Conservation (phyloP, 2,797 vertebrate species). For the Megalops cyprinoides region DNA sequence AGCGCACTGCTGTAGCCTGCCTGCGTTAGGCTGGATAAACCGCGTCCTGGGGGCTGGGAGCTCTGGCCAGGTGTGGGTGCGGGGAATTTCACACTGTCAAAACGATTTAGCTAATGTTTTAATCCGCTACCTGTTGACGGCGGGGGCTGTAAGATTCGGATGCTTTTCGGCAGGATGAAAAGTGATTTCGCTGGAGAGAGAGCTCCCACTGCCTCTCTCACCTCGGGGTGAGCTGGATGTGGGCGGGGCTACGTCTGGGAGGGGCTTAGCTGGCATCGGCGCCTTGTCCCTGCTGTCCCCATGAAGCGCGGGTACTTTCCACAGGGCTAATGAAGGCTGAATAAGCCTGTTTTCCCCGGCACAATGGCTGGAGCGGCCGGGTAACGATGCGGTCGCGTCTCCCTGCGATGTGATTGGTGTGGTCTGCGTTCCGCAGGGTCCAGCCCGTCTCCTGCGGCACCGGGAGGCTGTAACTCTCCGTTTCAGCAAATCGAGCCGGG, state of each 20-base stretch:
- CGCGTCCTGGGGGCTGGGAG: neutral
- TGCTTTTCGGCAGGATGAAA: neutral
- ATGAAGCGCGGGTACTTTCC: neutral
- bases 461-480: neutral
- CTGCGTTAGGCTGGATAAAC: neutral
- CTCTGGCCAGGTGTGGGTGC: neutral
- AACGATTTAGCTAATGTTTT: constrained; percentile 15
- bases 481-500: neutral
- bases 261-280: too few species aligned
- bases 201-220: neutral
- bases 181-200: neutral
- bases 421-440: neutral
- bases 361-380: neutral
- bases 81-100: neutral
- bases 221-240: neutral
- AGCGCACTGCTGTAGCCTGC: neutral
- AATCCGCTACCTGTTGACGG: constrained; percentile 9
- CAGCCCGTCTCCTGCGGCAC: neutral
- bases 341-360: neutral
- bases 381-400: neutral
- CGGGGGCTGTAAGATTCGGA: neutral
- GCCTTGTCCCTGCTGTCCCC: neutral
- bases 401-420: neutral
- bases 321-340: neutral
- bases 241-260: neutral